A percentile compares a stretch with the other conserved stretches of the same genome.
Evolutionary conservation across 2,113 vertebrate species (phyloP).

Genomic region (Athene cunicularia): DNA sequence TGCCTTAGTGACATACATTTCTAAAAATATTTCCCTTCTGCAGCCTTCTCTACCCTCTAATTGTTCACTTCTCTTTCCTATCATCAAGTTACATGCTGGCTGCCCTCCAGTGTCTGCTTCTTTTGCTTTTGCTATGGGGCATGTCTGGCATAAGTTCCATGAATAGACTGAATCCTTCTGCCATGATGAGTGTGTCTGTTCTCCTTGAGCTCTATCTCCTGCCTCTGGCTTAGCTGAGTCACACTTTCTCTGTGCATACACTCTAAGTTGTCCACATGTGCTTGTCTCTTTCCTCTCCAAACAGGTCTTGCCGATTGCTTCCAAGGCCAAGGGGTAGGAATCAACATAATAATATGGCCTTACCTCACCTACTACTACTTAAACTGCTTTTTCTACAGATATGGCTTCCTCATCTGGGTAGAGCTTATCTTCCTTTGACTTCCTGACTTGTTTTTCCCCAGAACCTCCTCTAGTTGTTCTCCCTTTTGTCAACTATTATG

Average conservation of each 20-base stretch:
- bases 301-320: neutral
- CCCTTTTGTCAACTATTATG: neutral
- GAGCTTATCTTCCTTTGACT: neutral
- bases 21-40: slow-evolving; percentile 31
- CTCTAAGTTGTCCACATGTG: neutral
- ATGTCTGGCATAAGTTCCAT: neutral
- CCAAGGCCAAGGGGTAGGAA: neutral
- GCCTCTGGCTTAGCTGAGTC: neutral
- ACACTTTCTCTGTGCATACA: neutral
- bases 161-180: neutral
- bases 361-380: neutral
- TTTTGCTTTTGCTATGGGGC: slow-evolving; percentile 5
- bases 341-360: neutral
- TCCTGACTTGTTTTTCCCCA: neutral
- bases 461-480: neutral
- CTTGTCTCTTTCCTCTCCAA: neutral
- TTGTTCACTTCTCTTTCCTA: slow-evolving; percentile 10
- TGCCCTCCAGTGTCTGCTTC: neutral
- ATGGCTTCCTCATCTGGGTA: neutral
- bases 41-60: neutral
- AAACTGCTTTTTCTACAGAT: neutral
- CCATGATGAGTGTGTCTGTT: neutral
- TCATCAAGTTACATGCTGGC: slow-evolving; percentile 21
- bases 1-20: neutral
- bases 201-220: neutral